Evolutionary conservation across 1,140 invertebrate species (phyloP).

Genomic region (Cherax destructor): DNA sequence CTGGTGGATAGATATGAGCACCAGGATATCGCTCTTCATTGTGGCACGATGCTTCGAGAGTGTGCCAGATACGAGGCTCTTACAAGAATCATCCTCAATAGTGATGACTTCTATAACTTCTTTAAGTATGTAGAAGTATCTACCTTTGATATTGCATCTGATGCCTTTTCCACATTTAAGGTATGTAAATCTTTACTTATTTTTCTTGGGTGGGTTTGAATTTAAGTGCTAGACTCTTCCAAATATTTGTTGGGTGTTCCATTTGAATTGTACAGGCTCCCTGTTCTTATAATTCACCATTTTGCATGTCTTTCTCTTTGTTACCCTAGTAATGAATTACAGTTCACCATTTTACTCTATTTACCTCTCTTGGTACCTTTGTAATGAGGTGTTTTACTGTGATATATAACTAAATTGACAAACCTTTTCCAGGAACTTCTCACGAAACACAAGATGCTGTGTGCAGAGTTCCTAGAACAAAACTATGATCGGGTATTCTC

Average conservation of each 20-base stretch:
- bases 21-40: constrained; percentile 99
- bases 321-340: too few relatives aligned
- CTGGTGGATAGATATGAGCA: constrained; percentile 85
- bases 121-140: constrained; percentile 99
- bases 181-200: constrained; percentile 77
- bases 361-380: too few relatives aligned
- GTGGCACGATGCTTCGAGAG: constrained; percentile 98
- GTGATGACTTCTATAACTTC: constrained; percentile 99
- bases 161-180: constrained; percentile 99
- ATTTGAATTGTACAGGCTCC: too few relatives aligned
- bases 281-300: too few relatives aligned
- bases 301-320: too few relatives aligned
- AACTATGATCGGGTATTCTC: constrained; percentile 99
- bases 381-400: too few relatives aligned
- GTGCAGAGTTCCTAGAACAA: constrained; percentile 97
- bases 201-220: too few relatives aligned
- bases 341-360: too few relatives aligned
- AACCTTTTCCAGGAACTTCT: constrained; percentile 90
- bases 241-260: too few relatives aligned
- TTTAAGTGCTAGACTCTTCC: too few relatives aligned
- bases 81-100: constrained; percentile 98
- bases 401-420: too few relatives aligned
- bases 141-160: constrained; percentile 99
- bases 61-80: constrained; percentile 98
- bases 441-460: constrained; percentile 98